Evolutionary conservation across 2,113 vertebrate genomes (phyloP), one percentile per base, ranked within the genome.

Genomic region (Rhinoptilus africanus): DNA sequence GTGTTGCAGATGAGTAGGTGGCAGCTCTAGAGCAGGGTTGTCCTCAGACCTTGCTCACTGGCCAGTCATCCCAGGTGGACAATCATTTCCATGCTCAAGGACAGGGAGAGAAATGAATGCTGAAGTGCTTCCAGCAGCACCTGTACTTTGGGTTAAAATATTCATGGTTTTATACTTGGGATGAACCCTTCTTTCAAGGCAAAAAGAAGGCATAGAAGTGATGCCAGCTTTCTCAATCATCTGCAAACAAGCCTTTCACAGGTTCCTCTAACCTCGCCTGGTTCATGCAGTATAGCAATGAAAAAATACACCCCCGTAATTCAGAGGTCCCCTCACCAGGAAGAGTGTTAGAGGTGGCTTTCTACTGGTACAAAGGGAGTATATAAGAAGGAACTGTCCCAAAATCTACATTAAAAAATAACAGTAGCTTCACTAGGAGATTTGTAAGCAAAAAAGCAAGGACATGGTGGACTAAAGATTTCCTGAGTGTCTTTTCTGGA

Each of bases 201-300:
- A 3, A 37, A 75, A 60, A 64, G n/a, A 37, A 64, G 23, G 14
- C 6, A 3, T 9, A 0, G 27, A 56, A 53, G 28, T 6, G 50
- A 47, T n/a, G 41, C 16, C 39, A 18, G 3, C 35, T 73, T 67
- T 67, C 53, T 39, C 63, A 6, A 1, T 22, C 34, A 17, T 16
- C 68, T 78, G 28, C 0, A 0, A 56, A 34, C 10, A 6, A 64
- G 18, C 14, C 37, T 75, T 81, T 27, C 9, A 6, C 30, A 9
- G 4, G 21, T 78, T 45, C 13, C 21, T 79, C 6, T 24, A 10
- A 23, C 32, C 50, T 23, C 57, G 22, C 30, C 43, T 51, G 21
- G 9, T 41, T 43, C 1, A 0, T 32, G 8, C 27, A 43, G 28
- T 17, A 11, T 1, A 64, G 80, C 34, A 51, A 24, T 50, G 41